Evolutionary conservation across 2,888 invertebrate genomes (phyloP).

Genomic region (Mactromeris polynyma): DNA sequence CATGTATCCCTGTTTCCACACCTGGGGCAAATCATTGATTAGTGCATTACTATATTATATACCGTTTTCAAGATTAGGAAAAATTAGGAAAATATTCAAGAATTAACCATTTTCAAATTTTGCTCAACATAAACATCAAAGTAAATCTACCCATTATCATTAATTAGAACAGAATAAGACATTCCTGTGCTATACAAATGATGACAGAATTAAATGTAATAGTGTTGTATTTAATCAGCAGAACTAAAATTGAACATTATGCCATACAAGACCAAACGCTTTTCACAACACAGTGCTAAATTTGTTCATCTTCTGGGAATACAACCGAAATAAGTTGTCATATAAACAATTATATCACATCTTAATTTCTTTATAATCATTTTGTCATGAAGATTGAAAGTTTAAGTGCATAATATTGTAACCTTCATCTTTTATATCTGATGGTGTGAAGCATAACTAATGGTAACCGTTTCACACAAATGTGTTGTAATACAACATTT

Average conservation of each 20-base stretch:
- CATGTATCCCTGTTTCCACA: too few relatives aligned
- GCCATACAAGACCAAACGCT: background rate
- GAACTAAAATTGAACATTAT: background rate
- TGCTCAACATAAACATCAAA: background rate
- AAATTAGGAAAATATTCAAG: background rate
- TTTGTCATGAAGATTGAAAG: too few relatives aligned
- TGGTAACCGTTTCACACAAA: too few relatives aligned
- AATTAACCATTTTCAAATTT: background rate
- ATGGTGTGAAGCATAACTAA: too few relatives aligned
- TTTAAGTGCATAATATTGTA: too few relatives aligned
- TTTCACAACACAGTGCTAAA: background rate
- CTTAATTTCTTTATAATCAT: background rate
- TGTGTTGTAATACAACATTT: too few relatives aligned
- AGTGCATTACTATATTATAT: too few relatives aligned
- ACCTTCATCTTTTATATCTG: too few relatives aligned
- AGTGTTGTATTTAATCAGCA: background rate
- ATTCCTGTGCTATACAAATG: too few relatives aligned
- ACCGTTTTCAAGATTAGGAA: too few relatives aligned
- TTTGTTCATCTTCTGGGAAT: background rate
- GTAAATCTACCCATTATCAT: background rate
- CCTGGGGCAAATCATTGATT: too few relatives aligned
- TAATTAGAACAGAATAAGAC: background rate
- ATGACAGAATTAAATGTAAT: background rate
- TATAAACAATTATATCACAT: background rate
- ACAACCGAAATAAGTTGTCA: background rate